These are phyloP conservation scores for Plecotus auritus DNA, from an alignment of 2,113 vertebrate species.

Conservation along the genomic window DNA sequence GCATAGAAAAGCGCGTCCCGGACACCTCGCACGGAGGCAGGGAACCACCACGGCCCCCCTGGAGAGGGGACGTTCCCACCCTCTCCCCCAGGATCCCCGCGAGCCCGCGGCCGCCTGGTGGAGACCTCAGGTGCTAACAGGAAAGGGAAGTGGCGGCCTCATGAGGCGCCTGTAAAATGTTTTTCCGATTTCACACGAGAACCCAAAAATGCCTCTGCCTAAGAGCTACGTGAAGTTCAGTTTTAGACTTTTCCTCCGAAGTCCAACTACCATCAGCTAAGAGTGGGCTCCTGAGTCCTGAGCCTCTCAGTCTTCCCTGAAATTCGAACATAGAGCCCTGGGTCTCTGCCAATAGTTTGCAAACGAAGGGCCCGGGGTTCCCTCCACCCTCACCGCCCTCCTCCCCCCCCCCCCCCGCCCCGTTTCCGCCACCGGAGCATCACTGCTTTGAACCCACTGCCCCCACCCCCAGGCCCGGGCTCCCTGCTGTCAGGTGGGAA, in stretches of 20 bases:
- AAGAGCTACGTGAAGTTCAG: neutral
- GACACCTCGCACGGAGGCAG: neutral
- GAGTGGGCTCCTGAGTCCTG: neutral
- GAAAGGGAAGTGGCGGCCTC: neutral
- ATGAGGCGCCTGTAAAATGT: neutral
- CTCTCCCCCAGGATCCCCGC: neutral
- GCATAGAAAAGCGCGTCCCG: neutral
- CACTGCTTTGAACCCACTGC: neutral
- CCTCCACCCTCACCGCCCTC: neutral
- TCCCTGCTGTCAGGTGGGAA: neutral
- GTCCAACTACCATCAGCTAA: neutral
- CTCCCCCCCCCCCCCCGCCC: too few relatives aligned
- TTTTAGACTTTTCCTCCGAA: neutral
- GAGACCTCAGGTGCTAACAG: neutral
- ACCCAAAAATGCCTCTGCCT: neutral
- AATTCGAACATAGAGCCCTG: neutral
- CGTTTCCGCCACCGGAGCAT: rapidly evolving
- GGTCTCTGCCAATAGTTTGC: neutral
- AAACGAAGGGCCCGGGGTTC: neutral
- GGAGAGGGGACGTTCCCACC: neutral
- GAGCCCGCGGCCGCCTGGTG: too few relatives aligned
- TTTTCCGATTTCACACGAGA: neutral
- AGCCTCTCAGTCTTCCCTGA: neutral
- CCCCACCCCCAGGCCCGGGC: neutral
- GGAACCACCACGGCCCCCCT: too few relatives aligned